Percentiles rank a stretch among this genome's conserved stretches.
Evolutionary conservation across 2,797 vertebrate species (phyloP).

Genomic region (Thripadectes ignobilis): DNA sequence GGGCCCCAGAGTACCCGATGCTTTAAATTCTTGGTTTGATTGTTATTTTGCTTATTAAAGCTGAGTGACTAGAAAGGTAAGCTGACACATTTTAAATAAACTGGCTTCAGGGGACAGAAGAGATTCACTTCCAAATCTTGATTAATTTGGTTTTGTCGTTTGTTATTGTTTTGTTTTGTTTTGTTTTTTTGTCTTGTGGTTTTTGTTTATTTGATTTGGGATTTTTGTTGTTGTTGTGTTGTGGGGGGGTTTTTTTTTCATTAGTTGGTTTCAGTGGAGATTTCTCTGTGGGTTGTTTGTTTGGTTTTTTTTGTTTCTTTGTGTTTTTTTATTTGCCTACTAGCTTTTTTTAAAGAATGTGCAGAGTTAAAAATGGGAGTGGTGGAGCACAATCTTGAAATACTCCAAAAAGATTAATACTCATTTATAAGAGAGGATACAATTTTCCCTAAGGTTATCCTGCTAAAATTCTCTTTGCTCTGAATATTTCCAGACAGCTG

Average conservation of each 20-base stretch:
- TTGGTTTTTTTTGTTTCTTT: too few relatives aligned
- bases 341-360: background rate
- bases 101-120: background rate
- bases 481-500: background rate
- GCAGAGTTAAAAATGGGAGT: rapidly evolving
- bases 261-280: background rate
- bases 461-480: background rate
- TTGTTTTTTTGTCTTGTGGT: background rate
- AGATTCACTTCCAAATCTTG: background rate
- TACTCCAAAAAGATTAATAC: background rate
- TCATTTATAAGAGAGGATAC: background rate
- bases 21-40: background rate
- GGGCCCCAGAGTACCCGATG: background rate
- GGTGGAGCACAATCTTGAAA: background rate
- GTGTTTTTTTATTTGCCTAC: background rate
- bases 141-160: background rate
- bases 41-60: background rate
- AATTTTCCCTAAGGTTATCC: background rate
- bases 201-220: background rate
- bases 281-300: too few relatives aligned
- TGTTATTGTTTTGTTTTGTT: background rate
- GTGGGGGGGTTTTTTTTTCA: too few relatives aligned
- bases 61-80: background rate
- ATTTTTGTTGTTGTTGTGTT: too few relatives aligned
- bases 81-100: background rate